phyloP scores from a whole-genome alignment of 2,797 vertebrate genomes.

The Squalus acanthias region DNA sequence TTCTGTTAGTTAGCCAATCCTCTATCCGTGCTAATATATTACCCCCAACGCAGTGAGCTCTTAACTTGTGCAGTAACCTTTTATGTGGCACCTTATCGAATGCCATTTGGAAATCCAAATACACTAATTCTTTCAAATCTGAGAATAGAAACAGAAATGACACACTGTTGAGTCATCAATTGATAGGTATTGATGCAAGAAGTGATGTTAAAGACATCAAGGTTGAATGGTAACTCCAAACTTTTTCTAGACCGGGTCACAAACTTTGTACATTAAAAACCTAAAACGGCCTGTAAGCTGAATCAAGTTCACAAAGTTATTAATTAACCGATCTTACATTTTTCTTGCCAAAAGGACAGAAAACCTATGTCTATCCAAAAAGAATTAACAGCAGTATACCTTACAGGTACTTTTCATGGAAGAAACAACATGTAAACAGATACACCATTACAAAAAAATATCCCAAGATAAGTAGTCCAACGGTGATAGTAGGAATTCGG shows the following conservation, averaged over 20 bases:
- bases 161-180: neutral
- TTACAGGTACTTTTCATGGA: neutral
- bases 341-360: constrained; percentile 3
- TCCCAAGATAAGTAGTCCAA: neutral
- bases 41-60: too few relatives aligned
- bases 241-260: neutral
- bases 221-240: neutral
- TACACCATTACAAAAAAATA: neutral
- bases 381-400: neutral
- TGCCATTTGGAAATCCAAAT: too few relatives aligned
- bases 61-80: too few relatives aligned
- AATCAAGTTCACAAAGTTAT: constrained; percentile 12
- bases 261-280: neutral
- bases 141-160: neutral
- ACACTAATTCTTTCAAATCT: neutral
- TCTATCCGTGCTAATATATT: too few relatives aligned
- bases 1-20: too few relatives aligned
- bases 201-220: neutral
- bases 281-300: neutral
- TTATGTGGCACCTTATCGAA: too few relatives aligned
- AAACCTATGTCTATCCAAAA: neutral
- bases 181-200: neutral
- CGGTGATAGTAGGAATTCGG: neutral
- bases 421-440: neutral
- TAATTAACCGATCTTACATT: constrained; percentile 12